phyloP scores from a whole-genome alignment of 2,797 vertebrate genomes.

The Periophthalmus magnuspinnatus region DNA sequence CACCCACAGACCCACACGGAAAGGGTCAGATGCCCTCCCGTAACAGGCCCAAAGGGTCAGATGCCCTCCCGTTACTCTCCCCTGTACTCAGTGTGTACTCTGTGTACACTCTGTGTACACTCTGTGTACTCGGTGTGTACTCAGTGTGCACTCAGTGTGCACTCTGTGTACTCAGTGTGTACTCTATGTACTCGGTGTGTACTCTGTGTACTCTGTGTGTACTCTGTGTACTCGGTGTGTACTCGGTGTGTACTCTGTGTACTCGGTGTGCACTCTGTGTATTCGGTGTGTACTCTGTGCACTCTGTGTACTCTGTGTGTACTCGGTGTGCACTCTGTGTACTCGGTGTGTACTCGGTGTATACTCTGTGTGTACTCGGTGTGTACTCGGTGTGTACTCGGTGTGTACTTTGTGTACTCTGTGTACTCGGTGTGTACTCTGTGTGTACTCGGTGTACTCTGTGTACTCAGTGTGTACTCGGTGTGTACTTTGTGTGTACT shows the following conservation, averaged over 20 bases:
- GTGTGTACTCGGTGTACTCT: background rate
- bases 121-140: no score
- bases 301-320: no score
- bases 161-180: background rate
- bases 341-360: background rate
- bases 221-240: no score
- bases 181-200: background rate
- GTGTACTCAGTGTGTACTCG: no score
- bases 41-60: no score
- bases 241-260: no score
- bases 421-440: background rate
- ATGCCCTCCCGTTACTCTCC: background rate
- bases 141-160: background rate
- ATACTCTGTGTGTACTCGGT: background rate
- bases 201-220: no score
- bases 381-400: no score
- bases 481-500: background rate
- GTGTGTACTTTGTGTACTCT: no score
- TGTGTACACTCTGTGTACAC: no score
- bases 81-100: no score
- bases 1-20: background rate
- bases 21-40: background rate
- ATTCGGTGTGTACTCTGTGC: background rate
- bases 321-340: background rate
- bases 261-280: background rate